Evolutionary conservation across 1,140 invertebrate genomes (phyloP), one percentile per base, ranked within the genome.

Genomic region (Euwallacea fornicatus): DNA sequence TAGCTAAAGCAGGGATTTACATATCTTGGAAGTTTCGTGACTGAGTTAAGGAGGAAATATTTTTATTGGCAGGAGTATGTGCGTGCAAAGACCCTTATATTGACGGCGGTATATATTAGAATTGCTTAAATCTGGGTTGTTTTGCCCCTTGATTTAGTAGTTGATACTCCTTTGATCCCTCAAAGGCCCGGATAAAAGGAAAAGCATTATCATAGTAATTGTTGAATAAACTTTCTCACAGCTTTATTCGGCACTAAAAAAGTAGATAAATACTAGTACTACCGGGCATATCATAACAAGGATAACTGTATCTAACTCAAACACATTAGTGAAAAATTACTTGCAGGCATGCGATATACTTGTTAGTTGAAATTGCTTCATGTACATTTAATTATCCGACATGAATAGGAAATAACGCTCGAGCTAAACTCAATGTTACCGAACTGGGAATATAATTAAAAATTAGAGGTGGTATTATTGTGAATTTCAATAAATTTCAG

Each of bases 301-400:
- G 16, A 50, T 16, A 13, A 61, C 43, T 15, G 7, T 13, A 64
- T 47, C 61, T 16, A 16, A 64, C 15, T 64, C 46, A 64, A 64
- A 64, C 47, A 50, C 21, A 64, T 11, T 42, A 41, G 15, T 55
- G 64, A 54, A 55, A 68, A 59, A 68, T 55, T 9, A 43, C 53
- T n/a, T 59, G 41, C 9, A 8, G 60, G 60, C 66, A 68, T 68
- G 66, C 66, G 54, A 68, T 68, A 61, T 43, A 13, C 55, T 68
- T 59, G 66, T 68, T 68, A 68, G 46, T 16, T 64, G 61, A 50
- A 64, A 64, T 61, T 61, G 59, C 16, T 61, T 61, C 59, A 43
- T 61, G 44, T 64, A 64, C 43, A 21, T 64, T 64, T 64, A 46
- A 50, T 50, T 64, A 64, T 13, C 43, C 46, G 33, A 64, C 61